Conservation (phyloP, 2,888 invertebrate genomes). For the Reticulitermes lucifugus region DNA sequence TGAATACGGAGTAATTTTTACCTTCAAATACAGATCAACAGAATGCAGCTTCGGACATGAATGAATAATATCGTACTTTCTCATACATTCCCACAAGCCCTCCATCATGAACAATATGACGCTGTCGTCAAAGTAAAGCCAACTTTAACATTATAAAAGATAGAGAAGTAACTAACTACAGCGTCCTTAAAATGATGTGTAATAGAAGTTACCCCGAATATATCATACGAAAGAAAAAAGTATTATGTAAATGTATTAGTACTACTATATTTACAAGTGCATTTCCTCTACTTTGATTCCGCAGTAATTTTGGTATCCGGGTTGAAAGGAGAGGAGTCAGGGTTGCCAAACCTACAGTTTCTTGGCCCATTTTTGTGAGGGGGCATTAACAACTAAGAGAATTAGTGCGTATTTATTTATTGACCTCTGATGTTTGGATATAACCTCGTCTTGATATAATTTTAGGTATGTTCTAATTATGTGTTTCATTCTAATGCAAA, state of each 20-base stretch:
- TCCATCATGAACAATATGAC: constrained; percentile 77
- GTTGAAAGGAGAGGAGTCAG: constrained; percentile 51
- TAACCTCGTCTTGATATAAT: background rate
- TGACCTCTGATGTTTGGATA: background rate
- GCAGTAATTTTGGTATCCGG: constrained; percentile 54
- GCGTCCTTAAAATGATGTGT: background rate
- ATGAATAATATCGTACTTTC: constrained; percentile 46
- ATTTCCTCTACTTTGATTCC: constrained; percentile 43
- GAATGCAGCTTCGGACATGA: background rate
- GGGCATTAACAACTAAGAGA: constrained; percentile 30
- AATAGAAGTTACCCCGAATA: background rate
- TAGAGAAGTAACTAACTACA: background rate
- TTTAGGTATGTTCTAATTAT: background rate
- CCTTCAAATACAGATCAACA: background rate
- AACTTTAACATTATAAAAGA: background rate
- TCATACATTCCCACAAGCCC: constrained; percentile 62
- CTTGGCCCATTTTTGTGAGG: constrained; percentile 25
- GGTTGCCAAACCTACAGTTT: constrained; percentile 51
- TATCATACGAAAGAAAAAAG: background rate
- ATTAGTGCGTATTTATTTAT: constrained; percentile 15
- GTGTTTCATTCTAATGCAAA: background rate
- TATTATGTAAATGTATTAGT: background rate
- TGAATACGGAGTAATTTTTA: background rate
- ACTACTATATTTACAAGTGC: background rate
- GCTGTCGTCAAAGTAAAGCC: constrained; percentile 64